Evolutionary conservation across 2,797 vertebrate species (phyloP), one percentile per base, ranked within the genome.

Genomic region (Silurus lanzhouensis): DNA sequence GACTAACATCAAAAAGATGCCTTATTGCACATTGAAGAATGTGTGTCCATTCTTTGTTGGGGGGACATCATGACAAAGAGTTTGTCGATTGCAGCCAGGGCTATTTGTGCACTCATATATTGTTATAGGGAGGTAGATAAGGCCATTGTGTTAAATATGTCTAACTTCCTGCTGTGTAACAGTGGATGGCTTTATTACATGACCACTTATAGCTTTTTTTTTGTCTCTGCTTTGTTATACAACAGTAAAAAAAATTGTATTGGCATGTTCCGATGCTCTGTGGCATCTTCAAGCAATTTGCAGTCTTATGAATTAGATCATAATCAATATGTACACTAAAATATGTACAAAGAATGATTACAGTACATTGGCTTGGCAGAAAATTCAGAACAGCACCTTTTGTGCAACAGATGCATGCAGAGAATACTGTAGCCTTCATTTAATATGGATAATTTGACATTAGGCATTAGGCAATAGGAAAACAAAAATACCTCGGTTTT

Each of bases 71-170:
- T 66, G n/a, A 83, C 83, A 57, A 57, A 31, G 71, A 79, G 25
- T 48, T 52, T 75, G 58, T 63, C 83, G 81, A 84, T 87, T 84
- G 46, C 19, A 25, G 46, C 82, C 71, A 70, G 84, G 38, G n/a
- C 60, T 83, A 57, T 67, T 10, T 84, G 72, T 66, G 67, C 58
- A 31, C 77, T 84, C 78, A 67, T 46, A 7, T 58, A 81, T 15
- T 68, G 67, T 86, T 87, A 80, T 84, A 64, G 31, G 67, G 74
- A 83, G 77, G 76, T 75, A 83, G 86, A 88, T 88, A 86, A 27
- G 19, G 57, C 10, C 19, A 61, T 78, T 78, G 64, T 83, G 85
- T 82, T 44, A 67, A 75, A 61, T 71, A 84, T 52, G 61, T 82
- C 82, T 63, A 82, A 63, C 85, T 25, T 81, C 12, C 60, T 58